Conservation (phyloP, 2,888 invertebrate genomes). For the Zaprionus bogoriensis region DNA sequence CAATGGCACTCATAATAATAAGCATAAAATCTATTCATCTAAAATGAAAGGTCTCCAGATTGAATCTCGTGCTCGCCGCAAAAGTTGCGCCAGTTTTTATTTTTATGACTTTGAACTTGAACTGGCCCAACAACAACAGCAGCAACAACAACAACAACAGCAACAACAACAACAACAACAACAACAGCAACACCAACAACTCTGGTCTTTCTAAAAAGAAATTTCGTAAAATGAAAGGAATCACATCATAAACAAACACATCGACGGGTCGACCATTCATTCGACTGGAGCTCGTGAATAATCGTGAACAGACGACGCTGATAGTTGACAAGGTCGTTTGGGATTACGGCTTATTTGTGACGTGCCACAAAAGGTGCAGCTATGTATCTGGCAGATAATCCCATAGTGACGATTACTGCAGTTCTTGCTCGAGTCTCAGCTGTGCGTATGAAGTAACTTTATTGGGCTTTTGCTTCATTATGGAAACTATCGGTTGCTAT, state of each 20-base stretch:
- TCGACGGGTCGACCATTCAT: neutral
- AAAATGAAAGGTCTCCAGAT: constrained; percentile 68
- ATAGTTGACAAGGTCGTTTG: constrained; percentile 17
- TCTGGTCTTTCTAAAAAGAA: constrained; percentile 48
- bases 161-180: constrained; percentile 10
- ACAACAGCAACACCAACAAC: neutral
- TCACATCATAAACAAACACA: neutral
- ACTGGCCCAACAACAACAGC: constrained; percentile 38
- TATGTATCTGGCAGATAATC: neutral
- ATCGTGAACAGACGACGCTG: neutral
- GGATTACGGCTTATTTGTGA: neutral
- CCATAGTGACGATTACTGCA: neutral
- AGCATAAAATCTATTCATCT: constrained; percentile 61
- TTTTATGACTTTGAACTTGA: constrained; percentile 76
- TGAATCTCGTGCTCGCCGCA: constrained; percentile 31
- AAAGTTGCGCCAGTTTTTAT: constrained; percentile 52
- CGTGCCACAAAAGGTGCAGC: neutral
- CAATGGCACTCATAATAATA: constrained; percentile 50
- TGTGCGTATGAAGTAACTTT: neutral
- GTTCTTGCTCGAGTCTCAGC: neutral
- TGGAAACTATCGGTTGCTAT: no score
- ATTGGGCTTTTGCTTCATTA: no score
- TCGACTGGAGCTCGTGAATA: constrained; percentile 1
- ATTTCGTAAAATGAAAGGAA: constrained; percentile 52
- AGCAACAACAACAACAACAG: neutral